phyloP scores from a whole-genome alignment of 2,113 vertebrate species.

The Alosa alosa region DNA sequence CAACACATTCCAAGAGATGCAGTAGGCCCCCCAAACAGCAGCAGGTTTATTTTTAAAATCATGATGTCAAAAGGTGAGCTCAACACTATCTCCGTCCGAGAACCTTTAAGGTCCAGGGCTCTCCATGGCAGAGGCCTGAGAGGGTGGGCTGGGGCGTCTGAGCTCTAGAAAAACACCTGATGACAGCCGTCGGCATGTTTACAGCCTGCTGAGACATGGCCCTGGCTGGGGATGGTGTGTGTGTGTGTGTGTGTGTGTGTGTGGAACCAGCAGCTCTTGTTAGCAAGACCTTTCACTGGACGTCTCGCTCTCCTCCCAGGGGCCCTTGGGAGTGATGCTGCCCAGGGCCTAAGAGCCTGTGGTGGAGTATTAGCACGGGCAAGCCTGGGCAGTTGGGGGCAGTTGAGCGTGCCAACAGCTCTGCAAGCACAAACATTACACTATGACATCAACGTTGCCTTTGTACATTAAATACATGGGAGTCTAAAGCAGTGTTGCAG shows the following conservation, averaged over 20 bases:
- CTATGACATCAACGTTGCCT: neutral
- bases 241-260: neutral
- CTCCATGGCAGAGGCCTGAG: constrained; percentile 52
- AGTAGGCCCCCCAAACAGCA: neutral
- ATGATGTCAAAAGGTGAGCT: constrained; percentile 53
- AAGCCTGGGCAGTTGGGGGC: neutral
- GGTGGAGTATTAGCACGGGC: neutral
- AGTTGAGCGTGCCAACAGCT: neutral
- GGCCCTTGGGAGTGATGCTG: neutral
- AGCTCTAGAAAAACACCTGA: constrained; percentile 61
- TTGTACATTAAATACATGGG: no score
- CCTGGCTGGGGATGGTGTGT: constrained; percentile 2
- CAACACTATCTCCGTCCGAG: constrained; percentile 57
- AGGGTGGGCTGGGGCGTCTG: neutral
- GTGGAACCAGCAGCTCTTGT: neutral
- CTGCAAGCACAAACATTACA: neutral
- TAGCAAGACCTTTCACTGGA: constrained; percentile 12
- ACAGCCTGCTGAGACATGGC: constrained; percentile 45
- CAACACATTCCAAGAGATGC: neutral
- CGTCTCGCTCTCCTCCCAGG: neutral
- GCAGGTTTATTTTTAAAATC: constrained; percentile 10
- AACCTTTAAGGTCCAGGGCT: constrained; percentile 55
- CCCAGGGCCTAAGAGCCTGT: neutral
- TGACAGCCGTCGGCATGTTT: constrained; percentile 69
- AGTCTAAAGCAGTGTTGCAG: no score